Evolutionary conservation across 2,113 vertebrate genomes (phyloP), one percentile per base, ranked within the genome.

Genomic region (Halcyon senegalensis): DNA sequence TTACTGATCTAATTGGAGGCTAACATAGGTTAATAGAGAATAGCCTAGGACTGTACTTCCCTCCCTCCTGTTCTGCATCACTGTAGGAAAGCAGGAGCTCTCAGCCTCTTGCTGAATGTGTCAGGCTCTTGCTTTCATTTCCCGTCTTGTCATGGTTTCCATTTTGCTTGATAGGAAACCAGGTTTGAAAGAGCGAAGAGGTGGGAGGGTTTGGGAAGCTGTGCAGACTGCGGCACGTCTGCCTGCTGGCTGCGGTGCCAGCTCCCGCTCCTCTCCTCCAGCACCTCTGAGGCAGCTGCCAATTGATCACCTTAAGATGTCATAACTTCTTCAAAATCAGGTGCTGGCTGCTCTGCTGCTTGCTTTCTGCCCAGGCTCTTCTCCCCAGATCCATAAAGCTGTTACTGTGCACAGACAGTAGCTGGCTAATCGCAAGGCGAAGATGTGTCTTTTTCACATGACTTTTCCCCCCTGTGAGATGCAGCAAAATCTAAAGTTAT

Each of bases 1-100:
- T 46, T 56, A 9, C 90, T 75, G 88, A 74, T 89, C 79, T 89
- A 92, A 90, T 88, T 90, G 92, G 60, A 92, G 90, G 64, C 92
- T 96, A 46, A 12, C 84, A 9, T 6, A 82, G 90, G 93, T 93
- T 93, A 96, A 93, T 84, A 84, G 76, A 27, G 10, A 50, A 73
- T 1, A 60, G 63, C 51, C 84, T 14, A 33, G 37, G 23, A 3
- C 67, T 33, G 60, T 4, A 2, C 41, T 67, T 41, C 55, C 51
- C 0, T 37, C 43, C 77, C 69, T 59, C 19, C 66, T 27, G 10
- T 1, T 67, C 67, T 37, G 5, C 74, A 33, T 7, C 50, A 4
- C 58, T 4, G 46, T 9, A 7, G 58, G 43, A 39, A 69, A 30
- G 18, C 55, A 25, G 76, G 16, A 59, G 69, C 83, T 56, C 82